A percentile compares a stretch with the other conserved stretches of the same genome.
Evolutionary conservation across 2,797 vertebrate species (phyloP).

Genomic region (Hypotaenidia philippensis): DNA sequence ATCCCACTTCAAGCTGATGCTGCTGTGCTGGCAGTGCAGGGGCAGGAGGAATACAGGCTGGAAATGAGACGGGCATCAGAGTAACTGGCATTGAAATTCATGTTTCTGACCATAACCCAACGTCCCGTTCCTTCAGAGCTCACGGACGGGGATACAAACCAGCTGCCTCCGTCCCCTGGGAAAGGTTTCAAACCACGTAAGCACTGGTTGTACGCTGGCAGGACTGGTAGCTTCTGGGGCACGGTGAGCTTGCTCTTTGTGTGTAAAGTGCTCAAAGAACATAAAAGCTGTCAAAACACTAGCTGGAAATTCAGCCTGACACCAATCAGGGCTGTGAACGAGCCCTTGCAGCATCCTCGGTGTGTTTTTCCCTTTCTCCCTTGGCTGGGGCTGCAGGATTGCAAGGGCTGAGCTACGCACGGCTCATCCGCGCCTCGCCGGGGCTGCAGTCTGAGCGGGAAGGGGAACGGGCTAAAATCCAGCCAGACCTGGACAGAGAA

Average conservation of each 20-base stretch:
- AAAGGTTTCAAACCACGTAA: background rate
- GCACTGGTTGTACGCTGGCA: background rate
- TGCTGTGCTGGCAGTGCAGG: background rate
- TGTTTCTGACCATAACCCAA: background rate
- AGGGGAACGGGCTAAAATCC: background rate
- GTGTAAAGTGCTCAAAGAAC: slow-evolving; percentile 32
- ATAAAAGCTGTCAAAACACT: background rate
- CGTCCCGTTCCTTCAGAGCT: background rate
- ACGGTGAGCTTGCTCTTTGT: background rate
- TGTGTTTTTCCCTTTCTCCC: background rate
- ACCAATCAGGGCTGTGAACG: background rate
- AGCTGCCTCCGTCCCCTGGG: background rate
- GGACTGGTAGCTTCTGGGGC: background rate
- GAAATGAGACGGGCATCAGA: background rate
- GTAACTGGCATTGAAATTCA: background rate
- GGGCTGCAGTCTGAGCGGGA: rapidly evolving
- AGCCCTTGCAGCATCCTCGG: background rate
- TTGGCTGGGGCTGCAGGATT: background rate
- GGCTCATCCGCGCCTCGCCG: background rate
- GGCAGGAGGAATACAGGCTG: background rate
- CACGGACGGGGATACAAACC: background rate
- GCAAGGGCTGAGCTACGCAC: background rate
- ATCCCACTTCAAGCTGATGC: background rate
- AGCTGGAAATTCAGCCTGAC: background rate
- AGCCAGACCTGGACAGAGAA: background rate